Evolutionary conservation across 2,113 vertebrate species (phyloP), one percentile per base, ranked within the genome.

Genomic region (Corythoichthys haematopterus): DNA sequence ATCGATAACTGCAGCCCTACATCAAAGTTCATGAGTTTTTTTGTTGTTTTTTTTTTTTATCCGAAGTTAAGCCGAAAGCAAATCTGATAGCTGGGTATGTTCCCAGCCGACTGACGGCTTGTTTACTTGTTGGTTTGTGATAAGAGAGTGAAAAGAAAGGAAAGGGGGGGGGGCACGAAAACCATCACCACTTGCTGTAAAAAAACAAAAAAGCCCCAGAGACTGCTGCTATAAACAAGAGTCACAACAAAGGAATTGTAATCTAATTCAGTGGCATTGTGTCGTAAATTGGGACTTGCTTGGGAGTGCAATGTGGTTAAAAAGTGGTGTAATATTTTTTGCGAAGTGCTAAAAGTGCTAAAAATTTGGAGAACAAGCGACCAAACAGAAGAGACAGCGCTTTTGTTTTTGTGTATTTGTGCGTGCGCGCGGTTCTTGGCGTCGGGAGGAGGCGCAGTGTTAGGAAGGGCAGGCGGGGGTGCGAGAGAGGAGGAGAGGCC

Each of bases 61-160:
- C 69, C 65, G 76, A 83, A 77, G 80, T 74, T 83, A 46, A 65
- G 77, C 74, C 72, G 68, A 71, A 53, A 77, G 46, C 1, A 61
- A 63, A 81, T 85, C 78, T 80, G 79, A 85, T 78, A 70, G 51
- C 64, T 3, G 71, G 58, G 70, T 53, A 65, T 3, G 57, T 57
- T 76, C 66, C 64, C 66, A 38, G 67, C 64, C 56, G 15, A 48
- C 66, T 53, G 64, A 72, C 70, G n/a, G 50, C 69, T 71, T 84
- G 83, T 87, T 87, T 83, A 85, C 75, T 59, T 52, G 71, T 68
- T 59, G 64, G 45, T 82, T 80, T 38, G 48, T 57, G 84, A 87
- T 86, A 88, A 85, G 73, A 76, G 67, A 43, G 38, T 51, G 50
- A 70, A 65, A 65, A 14, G 2, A 7, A 35, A 46, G 20, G 60